phyloP scores from a whole-genome alignment of 2,113 vertebrate species.

The Pardalotus punctatus region DNA sequence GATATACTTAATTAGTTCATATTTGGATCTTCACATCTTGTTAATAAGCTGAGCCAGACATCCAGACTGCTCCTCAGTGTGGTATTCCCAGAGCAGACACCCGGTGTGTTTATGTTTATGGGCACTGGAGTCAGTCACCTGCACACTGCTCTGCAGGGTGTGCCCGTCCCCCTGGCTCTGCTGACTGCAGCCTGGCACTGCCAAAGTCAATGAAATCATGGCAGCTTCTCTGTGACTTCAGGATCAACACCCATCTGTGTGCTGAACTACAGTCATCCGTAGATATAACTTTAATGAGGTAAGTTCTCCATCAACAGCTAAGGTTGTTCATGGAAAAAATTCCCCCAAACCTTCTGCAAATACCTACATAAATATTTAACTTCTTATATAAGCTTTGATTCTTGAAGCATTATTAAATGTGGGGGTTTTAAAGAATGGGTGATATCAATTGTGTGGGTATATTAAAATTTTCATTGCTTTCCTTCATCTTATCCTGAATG shows the following conservation, averaged over 20 bases:
- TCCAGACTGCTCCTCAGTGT: slow-evolving; percentile 7
- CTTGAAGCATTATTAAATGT: background rate
- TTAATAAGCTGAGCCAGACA: slow-evolving; percentile 41
- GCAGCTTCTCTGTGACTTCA: background rate
- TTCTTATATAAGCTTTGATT: background rate
- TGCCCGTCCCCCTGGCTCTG: background rate
- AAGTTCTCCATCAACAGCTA: background rate
- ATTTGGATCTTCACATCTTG: slow-evolving; percentile 15
- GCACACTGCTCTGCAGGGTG: background rate
- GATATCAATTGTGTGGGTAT: background rate
- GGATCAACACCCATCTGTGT: background rate
- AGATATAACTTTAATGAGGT: background rate
- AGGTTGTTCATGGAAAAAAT: background rate
- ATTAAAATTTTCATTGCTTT: background rate
- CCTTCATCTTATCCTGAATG: background rate
- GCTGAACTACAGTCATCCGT: background rate
- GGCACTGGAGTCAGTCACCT: background rate
- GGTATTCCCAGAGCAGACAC: background rate
- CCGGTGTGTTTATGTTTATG: background rate
- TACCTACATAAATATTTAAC: background rate
- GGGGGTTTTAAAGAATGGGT: background rate
- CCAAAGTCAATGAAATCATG: background rate
- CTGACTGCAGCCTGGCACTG: background rate
- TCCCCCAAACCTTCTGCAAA: background rate
- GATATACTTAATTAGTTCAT: slow-evolving; percentile 27